Percentiles rank a stretch among this genome's conserved stretches.
Conservation (phyloP, 2,888 invertebrate species). For the Labia minor region DNA sequence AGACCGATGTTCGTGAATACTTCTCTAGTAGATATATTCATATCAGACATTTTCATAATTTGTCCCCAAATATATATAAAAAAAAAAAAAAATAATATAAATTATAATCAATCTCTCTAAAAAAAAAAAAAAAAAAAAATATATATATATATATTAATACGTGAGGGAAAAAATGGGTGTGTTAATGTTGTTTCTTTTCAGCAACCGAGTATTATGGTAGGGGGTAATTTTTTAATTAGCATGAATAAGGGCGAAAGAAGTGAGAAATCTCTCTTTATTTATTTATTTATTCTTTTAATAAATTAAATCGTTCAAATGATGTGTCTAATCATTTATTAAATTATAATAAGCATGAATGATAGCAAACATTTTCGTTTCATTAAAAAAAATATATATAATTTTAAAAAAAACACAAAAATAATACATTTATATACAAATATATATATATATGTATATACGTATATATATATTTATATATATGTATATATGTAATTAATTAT, state of each 20-base stretch:
- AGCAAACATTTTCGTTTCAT: too few relatives aligned
- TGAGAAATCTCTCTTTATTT: not conserved
- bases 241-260: conserved; percentile 8
- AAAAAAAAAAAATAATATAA: not conserved
- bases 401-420: too few relatives aligned
- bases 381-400: too few relatives aligned
- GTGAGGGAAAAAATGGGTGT: not conserved
- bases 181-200: conserved; percentile 21
- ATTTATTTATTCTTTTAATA: too few relatives aligned
- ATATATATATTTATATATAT: too few relatives aligned
- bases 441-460: too few relatives aligned
- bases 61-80: conserved; percentile 13
- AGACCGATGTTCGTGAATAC: conserved; percentile 97
- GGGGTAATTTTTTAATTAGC: conserved; percentile 15
- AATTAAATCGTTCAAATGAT: not conserved
- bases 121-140: too few relatives aligned
- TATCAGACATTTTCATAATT: conserved; percentile 13
- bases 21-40: conserved; percentile 27
- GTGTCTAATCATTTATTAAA: not conserved
- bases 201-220: conserved; percentile 14
- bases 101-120: not conserved
- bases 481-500: not conserved
- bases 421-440: too few relatives aligned
- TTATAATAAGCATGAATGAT: not conserved
- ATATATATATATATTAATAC: too few relatives aligned